These are phyloP conservation scores for Drosophila prolongata DNA, from an alignment of 2,888 invertebrate species.

Conservation along the genomic window DNA sequence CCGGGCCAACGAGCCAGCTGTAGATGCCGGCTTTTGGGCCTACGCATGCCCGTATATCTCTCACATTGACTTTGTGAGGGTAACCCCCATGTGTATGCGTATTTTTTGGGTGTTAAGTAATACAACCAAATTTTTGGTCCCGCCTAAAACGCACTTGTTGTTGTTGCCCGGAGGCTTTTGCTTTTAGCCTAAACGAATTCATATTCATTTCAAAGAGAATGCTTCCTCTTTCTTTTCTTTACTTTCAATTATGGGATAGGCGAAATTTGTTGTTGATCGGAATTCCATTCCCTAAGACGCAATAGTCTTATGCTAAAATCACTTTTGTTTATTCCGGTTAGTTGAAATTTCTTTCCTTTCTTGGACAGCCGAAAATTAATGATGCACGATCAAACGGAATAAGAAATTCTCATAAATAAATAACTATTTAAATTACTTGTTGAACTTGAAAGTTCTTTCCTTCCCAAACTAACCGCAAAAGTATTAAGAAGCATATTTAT, in stretches of 20 bases:
- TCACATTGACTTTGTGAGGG: conserved; percentile 15
- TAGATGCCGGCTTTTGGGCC: conserved; percentile 39
- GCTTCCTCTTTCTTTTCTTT: conserved; percentile 31
- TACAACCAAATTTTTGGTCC: conserved; percentile 39
- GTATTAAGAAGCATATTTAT: neutral
- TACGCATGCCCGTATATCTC: conserved; percentile 32
- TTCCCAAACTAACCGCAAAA: neutral
- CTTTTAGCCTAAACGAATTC: conserved; percentile 48
- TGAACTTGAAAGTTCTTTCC: conserved; percentile 16
- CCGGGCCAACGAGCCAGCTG: conserved; percentile 29
- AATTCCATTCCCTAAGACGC: conserved; percentile 52
- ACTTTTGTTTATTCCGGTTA: conserved; percentile 50
- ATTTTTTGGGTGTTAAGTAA: conserved; percentile 67
- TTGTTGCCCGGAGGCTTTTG: conserved; percentile 32
- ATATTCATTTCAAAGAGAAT: conserved; percentile 47
- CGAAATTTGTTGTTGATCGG: conserved; percentile 54
- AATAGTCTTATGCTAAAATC: conserved; percentile 63
- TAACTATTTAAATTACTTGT: neutral
- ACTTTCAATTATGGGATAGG: conserved; percentile 66
- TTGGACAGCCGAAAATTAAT: conserved; percentile 9
- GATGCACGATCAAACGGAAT: conserved; percentile 7
- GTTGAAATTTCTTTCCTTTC: conserved; percentile 30
- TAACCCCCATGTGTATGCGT: conserved; percentile 16
- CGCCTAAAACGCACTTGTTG: conserved; percentile 68
- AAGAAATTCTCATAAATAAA: neutral